A percentile compares a stretch with the other conserved stretches of the same genome.
Conservation (phyloP, 1,140 invertebrate genomes). For the Odontomachus brunneus region DNA sequence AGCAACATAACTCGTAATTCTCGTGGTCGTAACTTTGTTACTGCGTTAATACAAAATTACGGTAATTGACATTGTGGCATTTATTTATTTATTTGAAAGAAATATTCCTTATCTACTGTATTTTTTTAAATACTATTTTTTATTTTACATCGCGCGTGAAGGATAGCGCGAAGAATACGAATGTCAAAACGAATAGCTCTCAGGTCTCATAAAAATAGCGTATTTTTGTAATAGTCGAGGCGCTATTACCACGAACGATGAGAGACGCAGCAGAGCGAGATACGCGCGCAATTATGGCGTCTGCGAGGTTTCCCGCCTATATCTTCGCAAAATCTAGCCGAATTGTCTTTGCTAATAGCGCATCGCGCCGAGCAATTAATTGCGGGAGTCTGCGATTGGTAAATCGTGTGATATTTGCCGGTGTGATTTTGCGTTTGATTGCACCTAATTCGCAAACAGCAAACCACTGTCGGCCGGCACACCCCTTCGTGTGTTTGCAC, state of each 20-base stretch:
- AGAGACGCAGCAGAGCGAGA: neutral
- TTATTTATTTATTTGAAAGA: constrained; percentile 10
- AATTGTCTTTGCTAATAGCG: constrained; percentile 27
- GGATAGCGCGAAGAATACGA: neutral
- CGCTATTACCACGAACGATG: neutral
- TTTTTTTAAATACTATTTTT: neutral
- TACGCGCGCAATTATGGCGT: neutral
- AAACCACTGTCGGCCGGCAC: constrained; percentile 61
- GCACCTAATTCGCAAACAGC: constrained; percentile 80
- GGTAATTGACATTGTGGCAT: neutral
- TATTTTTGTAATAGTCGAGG: neutral
- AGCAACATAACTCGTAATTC: too few species aligned
- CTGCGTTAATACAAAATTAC: too few species aligned
- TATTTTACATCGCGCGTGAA: neutral
- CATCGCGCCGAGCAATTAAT: constrained; percentile 59
- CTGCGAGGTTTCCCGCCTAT: neutral
- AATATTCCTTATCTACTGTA: neutral
- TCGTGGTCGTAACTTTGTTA: too few species aligned
- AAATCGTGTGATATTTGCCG: constrained; percentile 76
- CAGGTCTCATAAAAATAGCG: too few species aligned
- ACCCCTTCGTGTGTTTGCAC: constrained; percentile 65
- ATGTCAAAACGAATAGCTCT: too few species aligned
- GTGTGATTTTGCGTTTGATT: constrained; percentile 81
- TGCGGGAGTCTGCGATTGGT: constrained; percentile 73
- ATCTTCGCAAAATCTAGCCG: neutral